Conservation (phyloP, 2,797 vertebrate species). For the Karalla daura region DNA sequence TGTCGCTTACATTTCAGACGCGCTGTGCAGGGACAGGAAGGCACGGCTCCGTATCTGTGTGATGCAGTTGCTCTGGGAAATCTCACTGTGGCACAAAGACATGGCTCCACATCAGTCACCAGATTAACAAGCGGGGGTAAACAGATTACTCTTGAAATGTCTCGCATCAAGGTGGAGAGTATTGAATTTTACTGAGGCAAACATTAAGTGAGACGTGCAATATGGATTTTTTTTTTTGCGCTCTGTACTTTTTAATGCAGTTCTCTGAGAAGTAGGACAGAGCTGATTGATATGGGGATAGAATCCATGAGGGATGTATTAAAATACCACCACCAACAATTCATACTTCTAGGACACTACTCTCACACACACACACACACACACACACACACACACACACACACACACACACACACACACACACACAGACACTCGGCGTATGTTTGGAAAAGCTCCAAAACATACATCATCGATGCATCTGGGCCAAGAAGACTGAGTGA, state of each 20-base stretch:
- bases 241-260: conserved; percentile 10
- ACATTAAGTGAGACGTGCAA: neutral
- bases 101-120: conserved; percentile 33
- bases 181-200: neutral
- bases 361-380: neutral
- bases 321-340: conserved; percentile 37
- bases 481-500: conserved; percentile 64
- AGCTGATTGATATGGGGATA: conserved; percentile 60
- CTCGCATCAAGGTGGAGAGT: conserved; percentile 5
- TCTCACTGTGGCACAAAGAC: conserved; percentile 75
- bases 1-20: conserved; percentile 82
- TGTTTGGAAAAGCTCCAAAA: conserved; percentile 56
- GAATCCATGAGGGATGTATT: conserved; percentile 51
- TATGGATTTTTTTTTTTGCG: neutral
- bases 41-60: conserved; percentile 75
- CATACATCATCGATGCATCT: conserved; percentile 67
- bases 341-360: conserved; percentile 45
- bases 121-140: conserved; percentile 29
- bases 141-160: conserved; percentile 27
- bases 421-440: conserved; percentile 28
- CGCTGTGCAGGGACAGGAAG: conserved; percentile 78
- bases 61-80: conserved; percentile 81
- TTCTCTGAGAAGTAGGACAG: conserved; percentile 60
- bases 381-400: conserved; percentile 15
- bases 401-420: neutral